Evolutionary conservation across 2,888 invertebrate species (phyloP), one percentile per base, ranked within the genome.

Genomic region (Epirrhoe alternata): DNA sequence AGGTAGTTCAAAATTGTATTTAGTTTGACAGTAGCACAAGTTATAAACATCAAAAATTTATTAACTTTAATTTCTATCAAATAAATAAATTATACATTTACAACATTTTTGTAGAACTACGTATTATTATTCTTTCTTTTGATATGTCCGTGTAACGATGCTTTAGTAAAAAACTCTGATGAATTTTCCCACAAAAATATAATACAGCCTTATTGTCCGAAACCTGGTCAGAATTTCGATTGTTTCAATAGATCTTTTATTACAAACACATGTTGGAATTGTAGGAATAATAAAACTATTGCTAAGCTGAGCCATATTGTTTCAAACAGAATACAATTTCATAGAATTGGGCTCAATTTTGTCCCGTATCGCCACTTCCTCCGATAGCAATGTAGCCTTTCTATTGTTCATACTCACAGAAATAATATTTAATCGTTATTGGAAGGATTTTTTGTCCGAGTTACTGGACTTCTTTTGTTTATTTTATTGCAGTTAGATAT

Each of bases 351-450:
- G 71, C 69, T 80, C 84, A 85, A 88, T 89, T 87, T 84, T 78
- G 77, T 77, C 61, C 82, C 79, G 82, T 90, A 90, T 90, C 90
- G 90, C 86, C 85, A 90, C 86, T 90, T 92, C 92, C 91, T 88
- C 79, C 76, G 90, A 91, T 91, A 88, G 79, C 89, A 89, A 90
- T 88, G 83, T 86, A 81, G 79, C 80, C 73, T 71, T 47, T 64
- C 86, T 75, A 87, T 92, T 92, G 91, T 92, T 87, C 88, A 87
- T 77, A 77, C 76, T 77, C 74, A 83, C 81, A 79, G 84, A 90
- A 88, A 89, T 88, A 83, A 87, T 87, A 89, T 90, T 86, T 90
- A 88, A 90, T 90, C 87, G 85, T 87, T 77, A 87, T 86, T 87
- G 76, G 83, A 79, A 80, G 79, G 67, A 77, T 85, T 87, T 86